Evolutionary conservation across 2,113 vertebrate species (phyloP).

Genomic region (Pelodiscus sinensis): DNA sequence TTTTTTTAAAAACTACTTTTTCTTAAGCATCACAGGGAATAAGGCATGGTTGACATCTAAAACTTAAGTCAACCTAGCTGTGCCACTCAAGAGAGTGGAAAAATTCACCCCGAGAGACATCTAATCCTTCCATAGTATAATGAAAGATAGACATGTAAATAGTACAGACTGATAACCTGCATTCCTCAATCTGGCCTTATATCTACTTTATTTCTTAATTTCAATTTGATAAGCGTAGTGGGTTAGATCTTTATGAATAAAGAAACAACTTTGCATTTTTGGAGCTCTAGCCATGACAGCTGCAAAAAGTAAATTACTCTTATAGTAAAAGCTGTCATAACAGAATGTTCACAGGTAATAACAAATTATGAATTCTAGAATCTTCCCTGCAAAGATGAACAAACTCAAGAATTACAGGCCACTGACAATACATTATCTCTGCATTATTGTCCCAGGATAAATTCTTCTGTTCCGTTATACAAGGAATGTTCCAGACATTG

Average conservation of each 20-base stretch:
- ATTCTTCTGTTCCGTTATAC: slow-evolving; percentile 28
- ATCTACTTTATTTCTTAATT: neutral
- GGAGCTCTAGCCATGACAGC: neutral
- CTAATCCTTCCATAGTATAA: neutral
- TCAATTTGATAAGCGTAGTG: neutral
- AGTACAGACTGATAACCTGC: neutral
- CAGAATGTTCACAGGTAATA: neutral
- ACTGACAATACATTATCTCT: slow-evolving; percentile 38
- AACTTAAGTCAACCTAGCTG: neutral
- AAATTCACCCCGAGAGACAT: neutral
- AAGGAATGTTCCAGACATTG: slow-evolving; percentile 49
- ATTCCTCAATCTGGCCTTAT: neutral
- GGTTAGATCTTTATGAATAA: neutral
- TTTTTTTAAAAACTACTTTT: neutral
- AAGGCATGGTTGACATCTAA: neutral
- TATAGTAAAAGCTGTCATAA: slow-evolving; percentile 43
- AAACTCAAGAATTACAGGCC: slow-evolving; percentile 46
- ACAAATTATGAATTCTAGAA: slow-evolving; percentile 31
- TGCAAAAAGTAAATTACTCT: slow-evolving; percentile 12
- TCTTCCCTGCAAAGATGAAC: neutral
- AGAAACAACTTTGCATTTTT: slow-evolving; percentile 12
- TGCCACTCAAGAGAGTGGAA: neutral
- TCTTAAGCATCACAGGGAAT: neutral
- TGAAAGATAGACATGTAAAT: neutral
- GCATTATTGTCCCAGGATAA: slow-evolving; percentile 56